Percentiles rank a stretch among this genome's conserved stretches.
Evolutionary conservation across 1,140 invertebrate species (phyloP).

Genomic region (Apis mellifera): DNA sequence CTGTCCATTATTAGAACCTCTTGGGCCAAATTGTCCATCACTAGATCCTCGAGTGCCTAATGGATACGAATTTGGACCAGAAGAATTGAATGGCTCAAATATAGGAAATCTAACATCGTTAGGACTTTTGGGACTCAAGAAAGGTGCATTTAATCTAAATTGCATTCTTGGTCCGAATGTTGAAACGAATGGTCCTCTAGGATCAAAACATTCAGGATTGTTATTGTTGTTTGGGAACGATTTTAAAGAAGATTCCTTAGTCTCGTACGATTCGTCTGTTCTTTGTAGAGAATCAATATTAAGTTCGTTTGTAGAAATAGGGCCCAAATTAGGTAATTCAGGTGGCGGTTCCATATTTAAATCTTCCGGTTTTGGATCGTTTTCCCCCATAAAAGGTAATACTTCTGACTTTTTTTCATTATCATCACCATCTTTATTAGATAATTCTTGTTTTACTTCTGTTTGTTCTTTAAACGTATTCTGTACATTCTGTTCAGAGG

Average conservation of each 20-base stretch:
- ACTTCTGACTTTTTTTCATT: slow-evolving; percentile 63
- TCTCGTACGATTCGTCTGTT: slow-evolving; percentile 17
- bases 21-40: slow-evolving; percentile 22
- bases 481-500: slow-evolving; percentile 11
- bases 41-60: slow-evolving; percentile 49
- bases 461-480: slow-evolving; percentile 15
- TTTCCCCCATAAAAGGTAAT: slow-evolving; percentile 77
- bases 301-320: slow-evolving; percentile 50
- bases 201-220: slow-evolving; percentile 7
- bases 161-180: slow-evolving; percentile 64
- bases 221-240: slow-evolving; percentile 28
- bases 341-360: slow-evolving; percentile 78
- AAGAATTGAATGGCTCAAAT: slow-evolving; percentile 42
- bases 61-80: slow-evolving; percentile 7
- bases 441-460: slow-evolving; percentile 26
- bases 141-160: slow-evolving; percentile 34
- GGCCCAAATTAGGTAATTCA: slow-evolving; percentile 75
- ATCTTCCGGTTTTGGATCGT: slow-evolving; percentile 77
- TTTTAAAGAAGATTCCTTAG: slow-evolving; percentile 33
- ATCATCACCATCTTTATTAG: slow-evolving; percentile 12
- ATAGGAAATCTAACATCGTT: slow-evolving; percentile 32
- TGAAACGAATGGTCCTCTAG: slow-evolving; percentile 41
- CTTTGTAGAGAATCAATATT: not conserved
- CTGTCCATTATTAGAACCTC: slow-evolving; percentile 25
- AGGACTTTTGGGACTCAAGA: slow-evolving; percentile 44